Conservation (phyloP, 2,797 vertebrate species). For the Cheirogaleus major region DNA sequence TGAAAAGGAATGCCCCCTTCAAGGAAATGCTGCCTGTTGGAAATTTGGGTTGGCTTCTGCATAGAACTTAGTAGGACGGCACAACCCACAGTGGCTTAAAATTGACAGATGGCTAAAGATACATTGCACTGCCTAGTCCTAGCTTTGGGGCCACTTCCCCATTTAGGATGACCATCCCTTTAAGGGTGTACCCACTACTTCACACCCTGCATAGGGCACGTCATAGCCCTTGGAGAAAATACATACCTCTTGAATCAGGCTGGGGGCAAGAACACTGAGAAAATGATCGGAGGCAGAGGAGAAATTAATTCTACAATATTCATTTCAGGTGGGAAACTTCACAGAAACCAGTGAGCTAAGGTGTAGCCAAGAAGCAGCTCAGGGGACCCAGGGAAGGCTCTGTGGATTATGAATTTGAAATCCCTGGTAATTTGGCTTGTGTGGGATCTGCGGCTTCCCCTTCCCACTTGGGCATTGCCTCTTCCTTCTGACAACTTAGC, state of each 20-base stretch:
- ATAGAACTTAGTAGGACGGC: not conserved
- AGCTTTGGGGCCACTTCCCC: not conserved
- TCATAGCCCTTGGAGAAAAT: not conserved
- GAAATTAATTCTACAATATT: not conserved
- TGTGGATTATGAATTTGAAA: not conserved
- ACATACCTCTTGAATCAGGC: not conserved
- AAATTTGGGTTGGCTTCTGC: not conserved
- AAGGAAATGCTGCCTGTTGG: not conserved
- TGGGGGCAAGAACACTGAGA: not conserved
- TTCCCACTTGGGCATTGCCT: not conserved
- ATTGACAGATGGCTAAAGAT: not conserved
- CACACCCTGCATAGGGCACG: not conserved
- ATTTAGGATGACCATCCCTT: not conserved
- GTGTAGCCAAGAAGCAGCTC: not conserved
- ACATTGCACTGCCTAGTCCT: not conserved
- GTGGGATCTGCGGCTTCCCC: not conserved
- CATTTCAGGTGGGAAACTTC: not conserved
- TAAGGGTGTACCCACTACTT: not conserved
- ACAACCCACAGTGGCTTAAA: not conserved
- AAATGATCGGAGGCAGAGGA: not conserved
- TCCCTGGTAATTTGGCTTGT: rapidly evolving
- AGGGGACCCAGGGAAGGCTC: not conserved
- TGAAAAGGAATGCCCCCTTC: not conserved
- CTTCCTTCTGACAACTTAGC: not conserved
- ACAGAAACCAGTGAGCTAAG: not conserved